Evolutionary conservation across 2,797 vertebrate species (phyloP).

Genomic region (Aeoliscus strigatus): DNA sequence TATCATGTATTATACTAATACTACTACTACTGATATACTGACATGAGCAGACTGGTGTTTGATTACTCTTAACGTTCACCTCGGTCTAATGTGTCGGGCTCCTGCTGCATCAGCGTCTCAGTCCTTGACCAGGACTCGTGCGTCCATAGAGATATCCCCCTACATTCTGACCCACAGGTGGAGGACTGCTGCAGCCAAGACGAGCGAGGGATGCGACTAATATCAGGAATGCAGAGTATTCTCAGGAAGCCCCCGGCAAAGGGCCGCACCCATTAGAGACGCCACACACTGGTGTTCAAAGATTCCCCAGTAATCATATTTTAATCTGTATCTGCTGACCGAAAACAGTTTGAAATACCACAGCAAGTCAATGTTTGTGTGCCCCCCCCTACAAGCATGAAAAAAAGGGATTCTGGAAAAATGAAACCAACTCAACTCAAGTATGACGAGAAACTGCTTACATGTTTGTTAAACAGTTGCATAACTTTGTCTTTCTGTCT

Average conservation of each 20-base stretch:
- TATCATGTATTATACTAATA: too few relatives aligned
- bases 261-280: conserved; percentile 35
- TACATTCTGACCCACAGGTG: conserved; percentile 44
- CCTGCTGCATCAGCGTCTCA: conserved; percentile 24
- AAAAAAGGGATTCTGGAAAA: conserved; percentile 2
- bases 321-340: conserved; percentile 13
- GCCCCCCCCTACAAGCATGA: background rate
- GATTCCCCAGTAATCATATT: conserved; percentile 25
- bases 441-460: conserved; percentile 15
- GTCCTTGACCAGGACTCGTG: background rate
- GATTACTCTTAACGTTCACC: background rate
- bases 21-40: too few relatives aligned
- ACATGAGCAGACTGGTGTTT: background rate
- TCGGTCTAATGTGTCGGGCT: conserved; percentile 24
- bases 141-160: conserved; percentile 12
- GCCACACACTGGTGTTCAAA: conserved; percentile 4
- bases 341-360: background rate
- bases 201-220: conserved; percentile 39
- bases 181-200: conserved; percentile 35
- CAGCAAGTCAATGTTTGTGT: conserved; percentile 13
- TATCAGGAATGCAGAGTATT: conserved; percentile 58
- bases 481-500: conserved; percentile 17
- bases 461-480: conserved; percentile 3
- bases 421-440: conserved; percentile 6
- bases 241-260: conserved; percentile 50